Evolutionary conservation across 2,113 vertebrate genomes (phyloP).

Genomic region (Lonchura striata): DNA sequence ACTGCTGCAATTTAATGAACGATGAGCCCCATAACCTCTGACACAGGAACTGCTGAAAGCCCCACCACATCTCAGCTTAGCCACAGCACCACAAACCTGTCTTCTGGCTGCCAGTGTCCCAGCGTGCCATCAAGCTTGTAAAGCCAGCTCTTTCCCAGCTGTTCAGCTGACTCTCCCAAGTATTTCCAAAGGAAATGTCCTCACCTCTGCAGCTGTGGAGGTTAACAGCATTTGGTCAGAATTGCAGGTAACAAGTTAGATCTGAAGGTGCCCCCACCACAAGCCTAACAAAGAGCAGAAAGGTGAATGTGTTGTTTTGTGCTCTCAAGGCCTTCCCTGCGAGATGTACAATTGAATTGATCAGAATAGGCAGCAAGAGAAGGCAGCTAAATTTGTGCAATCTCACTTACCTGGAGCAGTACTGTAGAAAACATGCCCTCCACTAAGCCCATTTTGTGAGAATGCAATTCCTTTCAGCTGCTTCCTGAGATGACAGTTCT

Average conservation of each 20-base stretch:
- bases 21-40: neutral
- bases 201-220: neutral
- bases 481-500: neutral
- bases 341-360: neutral
- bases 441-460: neutral
- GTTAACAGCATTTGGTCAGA: neutral
- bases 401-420: neutral
- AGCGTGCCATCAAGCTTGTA: neutral
- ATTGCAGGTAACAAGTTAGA: neutral
- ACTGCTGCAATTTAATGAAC: neutral
- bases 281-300: neutral
- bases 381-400: neutral
- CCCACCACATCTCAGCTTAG: neutral
- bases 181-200: neutral
- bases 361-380: neutral
- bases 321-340: neutral
- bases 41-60: neutral
- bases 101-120: neutral
- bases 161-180: neutral
- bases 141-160: neutral
- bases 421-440: neutral
- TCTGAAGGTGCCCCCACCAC: neutral
- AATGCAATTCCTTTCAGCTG: neutral
- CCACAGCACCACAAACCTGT: neutral
- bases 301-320: neutral